Conservation (phyloP, 2,113 vertebrate genomes). For the Protobothrops flavoviridis region DNA sequence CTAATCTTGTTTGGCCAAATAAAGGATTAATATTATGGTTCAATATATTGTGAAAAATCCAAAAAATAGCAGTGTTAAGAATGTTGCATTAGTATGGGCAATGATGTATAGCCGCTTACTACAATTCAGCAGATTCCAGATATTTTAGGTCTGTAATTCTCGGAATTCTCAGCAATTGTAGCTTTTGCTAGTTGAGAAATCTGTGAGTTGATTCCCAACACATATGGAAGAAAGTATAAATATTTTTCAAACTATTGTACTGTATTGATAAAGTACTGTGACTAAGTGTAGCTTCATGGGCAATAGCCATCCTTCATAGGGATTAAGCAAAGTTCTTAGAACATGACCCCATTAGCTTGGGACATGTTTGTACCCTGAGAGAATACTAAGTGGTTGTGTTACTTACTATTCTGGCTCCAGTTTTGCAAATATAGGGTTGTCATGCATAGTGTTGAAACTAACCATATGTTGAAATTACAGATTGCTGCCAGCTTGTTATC, state of each 20-base stretch:
- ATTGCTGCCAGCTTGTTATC: neutral
- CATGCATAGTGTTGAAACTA: neutral
- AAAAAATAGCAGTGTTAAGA: neutral
- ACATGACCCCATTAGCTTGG: neutral
- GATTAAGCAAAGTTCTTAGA: neutral
- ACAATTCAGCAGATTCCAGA: neutral
- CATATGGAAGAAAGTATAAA: neutral
- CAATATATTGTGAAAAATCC: neutral
- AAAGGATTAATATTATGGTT: neutral
- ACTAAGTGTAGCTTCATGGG: neutral
- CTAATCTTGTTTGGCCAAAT: too few relatives aligned
- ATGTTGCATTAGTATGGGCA: neutral
- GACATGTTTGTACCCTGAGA: neutral
- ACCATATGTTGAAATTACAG: neutral
- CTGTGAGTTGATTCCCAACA: neutral
- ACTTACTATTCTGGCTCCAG: neutral
- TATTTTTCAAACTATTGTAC: neutral
- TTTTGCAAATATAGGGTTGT: neutral
- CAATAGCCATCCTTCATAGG: neutral
- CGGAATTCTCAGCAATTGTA: neutral
- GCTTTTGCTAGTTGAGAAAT: neutral
- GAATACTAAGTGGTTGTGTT: neutral
- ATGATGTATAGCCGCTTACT: neutral
- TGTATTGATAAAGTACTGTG: neutral
- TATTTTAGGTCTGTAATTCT: neutral